phyloP scores from a whole-genome alignment of 2,888 invertebrate species.

The Nemurella pictetii region DNA sequence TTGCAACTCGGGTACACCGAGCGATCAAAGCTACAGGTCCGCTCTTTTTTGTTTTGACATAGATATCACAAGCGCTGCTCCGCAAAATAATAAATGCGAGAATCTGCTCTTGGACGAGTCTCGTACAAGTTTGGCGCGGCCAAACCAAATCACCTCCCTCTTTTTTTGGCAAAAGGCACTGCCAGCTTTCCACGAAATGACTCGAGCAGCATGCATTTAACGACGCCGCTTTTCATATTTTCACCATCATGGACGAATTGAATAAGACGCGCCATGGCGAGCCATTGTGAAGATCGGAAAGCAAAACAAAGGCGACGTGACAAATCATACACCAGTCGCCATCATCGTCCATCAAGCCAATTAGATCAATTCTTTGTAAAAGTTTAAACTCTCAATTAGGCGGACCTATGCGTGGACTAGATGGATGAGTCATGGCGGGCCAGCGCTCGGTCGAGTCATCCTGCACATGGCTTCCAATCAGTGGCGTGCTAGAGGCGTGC shows the following conservation, averaged over 20 bases:
- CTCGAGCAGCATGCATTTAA: not conserved
- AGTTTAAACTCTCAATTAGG: not conserved
- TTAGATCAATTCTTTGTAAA: not conserved
- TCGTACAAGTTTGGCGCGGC: not conserved
- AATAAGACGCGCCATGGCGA: not conserved
- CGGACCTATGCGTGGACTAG: not conserved
- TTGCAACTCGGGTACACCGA: not conserved
- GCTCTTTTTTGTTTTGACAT: not conserved
- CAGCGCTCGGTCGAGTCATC: not conserved
- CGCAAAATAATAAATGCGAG: not conserved
- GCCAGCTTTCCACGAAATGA: not conserved
- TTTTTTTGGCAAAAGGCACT: slow-evolving; percentile 2
- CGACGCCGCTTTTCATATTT: not conserved
- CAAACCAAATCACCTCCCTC: not conserved
- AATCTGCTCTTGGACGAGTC: not conserved
- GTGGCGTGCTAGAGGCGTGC: not conserved
- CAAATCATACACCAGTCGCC: not conserved
- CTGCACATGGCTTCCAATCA: no score
- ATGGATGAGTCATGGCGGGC: not conserved
- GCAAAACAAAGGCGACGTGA: not conserved
- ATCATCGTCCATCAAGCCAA: not conserved
- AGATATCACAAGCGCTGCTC: slow-evolving; percentile 2
- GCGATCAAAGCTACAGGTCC: not conserved
- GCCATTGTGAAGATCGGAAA: not conserved
- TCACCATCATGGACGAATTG: not conserved